A percentile compares a stretch with the other conserved stretches of the same genome.
Evolutionary conservation across 2,888 invertebrate genomes (phyloP).

Genomic region (Hyalella azteca): DNA sequence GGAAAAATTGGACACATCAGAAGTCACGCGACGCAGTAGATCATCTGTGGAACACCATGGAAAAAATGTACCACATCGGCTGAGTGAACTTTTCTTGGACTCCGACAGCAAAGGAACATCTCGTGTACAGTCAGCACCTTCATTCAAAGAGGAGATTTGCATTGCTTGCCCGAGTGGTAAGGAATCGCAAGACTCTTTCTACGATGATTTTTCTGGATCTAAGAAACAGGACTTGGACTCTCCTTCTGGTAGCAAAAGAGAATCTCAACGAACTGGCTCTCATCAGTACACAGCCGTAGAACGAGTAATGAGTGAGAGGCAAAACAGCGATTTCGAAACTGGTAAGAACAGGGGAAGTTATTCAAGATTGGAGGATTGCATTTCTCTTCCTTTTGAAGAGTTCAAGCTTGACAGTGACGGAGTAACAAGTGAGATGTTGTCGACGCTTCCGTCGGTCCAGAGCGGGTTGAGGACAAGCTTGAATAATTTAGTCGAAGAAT

Average conservation of each 20-base stretch:
- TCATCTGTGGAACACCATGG: neutral
- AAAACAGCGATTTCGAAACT: neutral
- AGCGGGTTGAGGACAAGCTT: slow-evolving; percentile 18
- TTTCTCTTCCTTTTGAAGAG: neutral
- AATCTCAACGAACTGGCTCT: neutral
- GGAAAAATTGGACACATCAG: slow-evolving; percentile 4
- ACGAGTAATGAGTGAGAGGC: neutral
- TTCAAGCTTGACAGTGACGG: neutral
- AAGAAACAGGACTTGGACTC: neutral
- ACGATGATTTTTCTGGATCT: too few species aligned
- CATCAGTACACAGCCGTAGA: neutral
- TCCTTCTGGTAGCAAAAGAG: neutral
- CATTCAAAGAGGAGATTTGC: neutral
- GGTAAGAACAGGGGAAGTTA: neutral
- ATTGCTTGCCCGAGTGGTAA: neutral
- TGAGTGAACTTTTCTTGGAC: slow-evolving; percentile 12
- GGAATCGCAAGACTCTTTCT: neutral
- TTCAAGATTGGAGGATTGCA: neutral
- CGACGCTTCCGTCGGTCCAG: neutral
- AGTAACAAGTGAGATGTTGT: neutral
- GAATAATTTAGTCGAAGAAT: slow-evolving; percentile 29
- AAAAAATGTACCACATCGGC: neutral
- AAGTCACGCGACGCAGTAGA: neutral
- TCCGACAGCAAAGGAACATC: neutral
- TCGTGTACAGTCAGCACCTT: neutral